Evolutionary conservation across 2,113 vertebrate species (phyloP).

Genomic region (Solea solea): DNA sequence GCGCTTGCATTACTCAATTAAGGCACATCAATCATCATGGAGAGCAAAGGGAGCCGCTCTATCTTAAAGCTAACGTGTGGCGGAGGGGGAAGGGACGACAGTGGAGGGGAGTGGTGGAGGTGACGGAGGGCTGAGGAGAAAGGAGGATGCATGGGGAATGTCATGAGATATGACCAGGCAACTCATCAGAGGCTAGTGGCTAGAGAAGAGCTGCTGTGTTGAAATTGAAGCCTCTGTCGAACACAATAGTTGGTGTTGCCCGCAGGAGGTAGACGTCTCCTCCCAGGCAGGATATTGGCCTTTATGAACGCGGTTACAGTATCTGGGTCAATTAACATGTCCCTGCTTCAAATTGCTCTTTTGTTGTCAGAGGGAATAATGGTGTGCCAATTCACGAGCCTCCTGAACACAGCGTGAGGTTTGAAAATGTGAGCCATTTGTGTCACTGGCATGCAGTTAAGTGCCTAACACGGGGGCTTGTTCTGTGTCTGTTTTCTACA

Average conservation of each 20-base stretch:
- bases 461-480: slow-evolving; percentile 25
- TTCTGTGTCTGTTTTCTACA: slow-evolving; percentile 34
- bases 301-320: slow-evolving; percentile 73
- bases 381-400: slow-evolving; percentile 47
- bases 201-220: slow-evolving; percentile 64
- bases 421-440: slow-evolving; percentile 34
- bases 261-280: slow-evolving; percentile 53
- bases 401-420: slow-evolving; percentile 44
- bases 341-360: slow-evolving; percentile 70
- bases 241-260: slow-evolving; percentile 69
- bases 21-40: slow-evolving; percentile 67
- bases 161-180: slow-evolving; percentile 55
- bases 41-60: slow-evolving; percentile 54
- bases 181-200: slow-evolving; percentile 61
- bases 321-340: slow-evolving; percentile 77
- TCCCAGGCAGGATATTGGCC: slow-evolving; percentile 70
- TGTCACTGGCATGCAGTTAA: slow-evolving; percentile 35
- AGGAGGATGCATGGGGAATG: slow-evolving; percentile 53
- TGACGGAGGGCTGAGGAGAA: slow-evolving; percentile 41
- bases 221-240: slow-evolving; percentile 71
- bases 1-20: slow-evolving; percentile 73
- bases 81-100: slow-evolving; percentile 12
- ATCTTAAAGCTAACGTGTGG: slow-evolving; percentile 38
- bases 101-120: background rate
- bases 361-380: slow-evolving; percentile 66